These are phyloP conservation scores for Aleiodes alternator DNA, from an alignment of 2,888 invertebrate genomes.

Conservation along the genomic window DNA sequence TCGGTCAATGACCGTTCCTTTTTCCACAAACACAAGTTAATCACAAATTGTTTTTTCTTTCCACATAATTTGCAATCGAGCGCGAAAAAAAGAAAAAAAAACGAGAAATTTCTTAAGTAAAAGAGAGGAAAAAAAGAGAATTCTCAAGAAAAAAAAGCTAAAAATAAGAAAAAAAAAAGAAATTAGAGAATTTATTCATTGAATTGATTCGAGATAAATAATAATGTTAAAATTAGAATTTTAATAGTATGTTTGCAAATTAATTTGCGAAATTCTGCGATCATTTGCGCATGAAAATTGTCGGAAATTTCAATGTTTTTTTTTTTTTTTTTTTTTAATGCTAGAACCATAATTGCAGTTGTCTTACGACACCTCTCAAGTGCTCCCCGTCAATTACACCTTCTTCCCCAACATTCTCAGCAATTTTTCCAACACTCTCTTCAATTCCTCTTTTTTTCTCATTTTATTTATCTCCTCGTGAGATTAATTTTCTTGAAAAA, in stretches of 20 bases:
- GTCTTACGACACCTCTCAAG: conserved; percentile 7
- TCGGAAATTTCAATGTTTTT: neutral
- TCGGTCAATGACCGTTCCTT: conserved; percentile 61
- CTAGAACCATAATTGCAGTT: neutral
- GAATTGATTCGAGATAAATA: no score
- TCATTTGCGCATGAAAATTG: conserved; percentile 15
- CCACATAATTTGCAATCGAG: neutral
- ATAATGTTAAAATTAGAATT: neutral
- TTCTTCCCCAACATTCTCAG: conserved; percentile 12
- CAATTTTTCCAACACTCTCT: conserved; percentile 1
- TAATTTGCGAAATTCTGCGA: neutral
- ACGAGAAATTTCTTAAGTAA: no score
- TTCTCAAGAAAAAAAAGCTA: no score
- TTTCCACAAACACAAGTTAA: conserved; percentile 1
- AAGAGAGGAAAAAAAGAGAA: no score
- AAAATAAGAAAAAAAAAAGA: no score
- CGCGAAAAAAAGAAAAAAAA: no score
- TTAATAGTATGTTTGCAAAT: neutral
- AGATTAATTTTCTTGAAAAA: conserved; percentile 23
- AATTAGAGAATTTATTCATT: no score
- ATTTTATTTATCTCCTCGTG: neutral
- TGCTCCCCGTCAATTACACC: conserved; percentile 21
- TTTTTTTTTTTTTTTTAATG: neutral
- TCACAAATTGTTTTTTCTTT: conserved; percentile 8
- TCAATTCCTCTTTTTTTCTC: conserved; percentile 11